These are phyloP conservation scores for Desmodus rotundus DNA, from an alignment of 2,113 vertebrate species.

Conservation along the genomic window DNA sequence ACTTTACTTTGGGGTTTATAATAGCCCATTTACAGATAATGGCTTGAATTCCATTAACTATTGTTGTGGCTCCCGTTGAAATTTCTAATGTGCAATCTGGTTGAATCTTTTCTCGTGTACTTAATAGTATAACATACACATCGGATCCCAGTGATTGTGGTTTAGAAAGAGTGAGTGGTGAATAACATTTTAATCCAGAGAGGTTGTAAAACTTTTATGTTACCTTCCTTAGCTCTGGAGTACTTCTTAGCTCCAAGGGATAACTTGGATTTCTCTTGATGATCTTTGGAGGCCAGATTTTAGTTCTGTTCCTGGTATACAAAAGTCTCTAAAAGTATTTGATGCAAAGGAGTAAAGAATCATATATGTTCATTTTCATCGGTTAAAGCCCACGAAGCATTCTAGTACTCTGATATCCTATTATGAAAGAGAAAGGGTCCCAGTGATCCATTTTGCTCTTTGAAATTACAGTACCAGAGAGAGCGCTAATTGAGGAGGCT, in stretches of 20 bases:
- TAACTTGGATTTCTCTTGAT: constrained; percentile 40
- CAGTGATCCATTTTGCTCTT: neutral
- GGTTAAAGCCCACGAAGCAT: neutral
- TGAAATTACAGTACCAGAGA: neutral
- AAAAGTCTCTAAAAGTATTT: constrained; percentile 24
- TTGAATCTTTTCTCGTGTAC: neutral
- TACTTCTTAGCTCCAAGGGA: constrained; percentile 41
- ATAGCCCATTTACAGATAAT: constrained; percentile 42
- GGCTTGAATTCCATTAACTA: constrained; percentile 43
- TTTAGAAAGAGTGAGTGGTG: constrained; percentile 30
- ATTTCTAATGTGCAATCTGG: constrained; percentile 37
- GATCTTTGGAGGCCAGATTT: constrained; percentile 42
- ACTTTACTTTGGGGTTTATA: constrained; percentile 33
- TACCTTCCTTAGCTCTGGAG: constrained; percentile 5
- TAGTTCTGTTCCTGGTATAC: neutral
- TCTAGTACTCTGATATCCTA: neutral
- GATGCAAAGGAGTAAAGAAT: constrained; percentile 36
- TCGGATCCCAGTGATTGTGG: constrained; percentile 4
- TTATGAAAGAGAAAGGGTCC: neutral
- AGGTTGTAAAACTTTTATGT: constrained; percentile 8
- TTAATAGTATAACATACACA: neutral
- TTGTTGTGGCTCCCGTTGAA: neutral
- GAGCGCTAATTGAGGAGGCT: neutral
- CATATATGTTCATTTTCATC: constrained; percentile 44
- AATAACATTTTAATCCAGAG: constrained; percentile 36